These are phyloP conservation scores for Amblyjoppa proteus DNA, from an alignment of 2,888 invertebrate species.

Conservation along the genomic window DNA sequence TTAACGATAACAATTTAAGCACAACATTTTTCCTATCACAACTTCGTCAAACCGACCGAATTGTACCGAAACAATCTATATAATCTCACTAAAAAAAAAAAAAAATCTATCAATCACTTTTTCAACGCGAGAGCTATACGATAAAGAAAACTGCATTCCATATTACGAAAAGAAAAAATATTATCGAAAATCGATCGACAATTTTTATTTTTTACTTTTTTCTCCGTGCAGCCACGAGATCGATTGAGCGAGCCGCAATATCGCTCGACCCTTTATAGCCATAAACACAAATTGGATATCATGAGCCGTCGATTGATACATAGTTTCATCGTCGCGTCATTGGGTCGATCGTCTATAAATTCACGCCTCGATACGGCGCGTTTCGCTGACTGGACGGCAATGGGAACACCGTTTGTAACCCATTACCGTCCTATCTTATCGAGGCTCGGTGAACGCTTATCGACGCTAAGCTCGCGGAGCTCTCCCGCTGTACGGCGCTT, in stretches of 20 bases:
- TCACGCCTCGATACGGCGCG: slow-evolving; percentile 10
- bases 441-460: slow-evolving; percentile 52
- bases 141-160: no score
- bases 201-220: no score
- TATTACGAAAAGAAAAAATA: no score
- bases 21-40: no score
- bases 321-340: background rate
- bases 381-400: slow-evolving; percentile 44
- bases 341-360: slow-evolving; percentile 1
- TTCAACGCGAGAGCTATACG: no score
- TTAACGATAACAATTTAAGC: no score
- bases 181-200: no score
- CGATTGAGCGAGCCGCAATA: no score
- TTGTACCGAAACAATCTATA: no score
- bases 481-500: slow-evolving; percentile 19
- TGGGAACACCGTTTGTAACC: slow-evolving; percentile 36
- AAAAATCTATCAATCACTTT: no score
- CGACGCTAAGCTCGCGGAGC: slow-evolving; percentile 27
- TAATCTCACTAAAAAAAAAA: no score
- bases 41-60: no score
- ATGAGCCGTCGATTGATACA: slow-evolving; percentile 8
- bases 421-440: slow-evolving; percentile 55
- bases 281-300: background rate
- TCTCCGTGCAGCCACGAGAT: background rate
- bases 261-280: background rate